Conservation (phyloP, 2,888 invertebrate species). For the Pseudoips prasinana region DNA sequence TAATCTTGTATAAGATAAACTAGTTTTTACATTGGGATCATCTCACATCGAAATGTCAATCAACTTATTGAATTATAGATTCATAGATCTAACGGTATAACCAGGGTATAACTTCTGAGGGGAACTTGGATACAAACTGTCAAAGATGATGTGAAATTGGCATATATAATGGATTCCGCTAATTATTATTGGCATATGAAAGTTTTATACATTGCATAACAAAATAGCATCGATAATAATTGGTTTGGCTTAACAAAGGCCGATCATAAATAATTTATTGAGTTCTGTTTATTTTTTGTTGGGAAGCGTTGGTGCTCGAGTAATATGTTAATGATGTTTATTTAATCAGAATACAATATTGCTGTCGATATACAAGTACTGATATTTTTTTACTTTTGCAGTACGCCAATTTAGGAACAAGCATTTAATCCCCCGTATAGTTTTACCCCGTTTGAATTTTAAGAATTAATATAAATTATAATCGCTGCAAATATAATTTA, state of each 20-base stretch:
- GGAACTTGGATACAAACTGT: constrained; percentile 30
- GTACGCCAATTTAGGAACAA: not conserved
- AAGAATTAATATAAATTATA: no score
- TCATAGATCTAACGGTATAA: constrained; percentile 36
- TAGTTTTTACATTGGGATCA: constrained; percentile 47
- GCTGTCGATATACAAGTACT: no score
- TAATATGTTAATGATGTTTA: constrained; percentile 58
- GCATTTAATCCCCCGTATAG: no score
- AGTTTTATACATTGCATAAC: constrained; percentile 39
- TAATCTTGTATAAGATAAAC: constrained; percentile 60
- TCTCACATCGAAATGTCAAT: constrained; percentile 60
- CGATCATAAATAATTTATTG: constrained; percentile 68
- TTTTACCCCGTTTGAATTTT: no score
- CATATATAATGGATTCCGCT: constrained; percentile 52
- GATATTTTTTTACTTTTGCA: no score
- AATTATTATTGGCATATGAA: constrained; percentile 56
- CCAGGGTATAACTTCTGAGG: constrained; percentile 44
- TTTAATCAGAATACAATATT: constrained; percentile 27
- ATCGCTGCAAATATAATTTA: constrained; percentile 24
- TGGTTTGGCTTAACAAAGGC: constrained; percentile 51
- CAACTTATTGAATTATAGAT: constrained; percentile 58
- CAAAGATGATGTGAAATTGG: constrained; percentile 48
- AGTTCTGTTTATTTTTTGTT: constrained; percentile 61
- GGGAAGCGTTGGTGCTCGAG: constrained; percentile 63
- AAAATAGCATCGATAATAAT: constrained; percentile 47